Evolutionary conservation across 1,140 invertebrate species (phyloP).

Genomic region (Brachionus paranguensis): DNA sequence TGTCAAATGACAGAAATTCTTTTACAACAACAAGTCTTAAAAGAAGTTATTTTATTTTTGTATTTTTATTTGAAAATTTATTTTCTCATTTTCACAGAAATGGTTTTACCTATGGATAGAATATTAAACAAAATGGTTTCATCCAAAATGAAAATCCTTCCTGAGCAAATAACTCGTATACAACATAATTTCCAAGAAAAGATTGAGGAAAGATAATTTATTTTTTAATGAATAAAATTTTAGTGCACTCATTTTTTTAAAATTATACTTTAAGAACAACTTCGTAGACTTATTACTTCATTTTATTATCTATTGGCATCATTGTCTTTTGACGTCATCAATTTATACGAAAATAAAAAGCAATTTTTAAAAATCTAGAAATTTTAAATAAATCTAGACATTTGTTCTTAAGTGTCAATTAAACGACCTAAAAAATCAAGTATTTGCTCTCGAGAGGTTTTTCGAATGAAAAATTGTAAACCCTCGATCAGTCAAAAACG

Average conservation of each 20-base stretch:
- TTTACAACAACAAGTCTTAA: neutral
- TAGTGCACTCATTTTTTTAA: neutral
- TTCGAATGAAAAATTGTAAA: neutral
- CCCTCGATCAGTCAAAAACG: neutral
- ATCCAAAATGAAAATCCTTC: neutral
- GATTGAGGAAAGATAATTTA: neutral
- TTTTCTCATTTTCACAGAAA: neutral
- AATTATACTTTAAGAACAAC: neutral
- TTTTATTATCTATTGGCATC: neutral
- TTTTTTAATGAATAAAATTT: neutral
- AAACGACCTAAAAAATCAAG: neutral
- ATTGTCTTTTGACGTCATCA: neutral
- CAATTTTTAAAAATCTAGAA: neutral
- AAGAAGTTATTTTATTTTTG: neutral
- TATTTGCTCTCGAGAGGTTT: neutral
- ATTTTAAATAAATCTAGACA: neutral
- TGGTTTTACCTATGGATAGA: neutral
- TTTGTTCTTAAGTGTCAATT: neutral
- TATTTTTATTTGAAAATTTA: neutral
- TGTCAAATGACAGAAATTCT: neutral
- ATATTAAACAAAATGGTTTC: neutral
- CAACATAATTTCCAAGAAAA: neutral
- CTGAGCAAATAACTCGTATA: neutral
- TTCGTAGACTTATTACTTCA: neutral
- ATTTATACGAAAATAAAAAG: neutral